A percentile compares a stretch with the other conserved stretches of the same genome.
These are phyloP conservation scores for Phaenicophaeus curvirostris DNA, from an alignment of 2,797 vertebrate genomes.

Conservation along the genomic window DNA sequence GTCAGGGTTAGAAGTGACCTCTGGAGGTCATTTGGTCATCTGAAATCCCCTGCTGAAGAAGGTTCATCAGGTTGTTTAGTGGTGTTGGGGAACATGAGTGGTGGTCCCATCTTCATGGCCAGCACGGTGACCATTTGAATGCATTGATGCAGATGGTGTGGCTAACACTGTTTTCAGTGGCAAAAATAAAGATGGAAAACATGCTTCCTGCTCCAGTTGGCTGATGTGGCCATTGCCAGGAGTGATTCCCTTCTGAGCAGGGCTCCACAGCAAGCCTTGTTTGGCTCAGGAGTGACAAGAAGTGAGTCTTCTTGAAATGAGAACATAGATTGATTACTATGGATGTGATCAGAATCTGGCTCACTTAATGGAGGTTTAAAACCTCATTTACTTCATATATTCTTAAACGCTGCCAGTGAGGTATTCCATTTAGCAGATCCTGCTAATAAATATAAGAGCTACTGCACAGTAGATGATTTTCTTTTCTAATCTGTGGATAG, in stretches of 20 bases:
- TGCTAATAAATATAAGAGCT: neutral
- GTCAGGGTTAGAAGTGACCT: no score
- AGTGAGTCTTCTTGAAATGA: neutral
- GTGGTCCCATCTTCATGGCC: neutral
- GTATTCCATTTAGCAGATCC: neutral
- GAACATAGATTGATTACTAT: neutral
- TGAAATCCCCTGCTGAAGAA: no score
- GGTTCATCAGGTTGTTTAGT: neutral
- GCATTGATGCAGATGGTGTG: neutral
- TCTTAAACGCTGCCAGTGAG: neutral
- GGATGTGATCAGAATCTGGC: neutral
- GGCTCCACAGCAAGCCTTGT: accelerated
- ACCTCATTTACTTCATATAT: neutral
- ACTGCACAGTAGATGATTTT: neutral
- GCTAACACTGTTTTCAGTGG: neutral
- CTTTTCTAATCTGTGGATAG: neutral
- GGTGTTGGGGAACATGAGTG: neutral
- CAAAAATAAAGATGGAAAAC: neutral
- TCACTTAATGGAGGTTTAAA: neutral
- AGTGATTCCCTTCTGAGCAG: neutral
- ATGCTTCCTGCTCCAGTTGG: neutral
- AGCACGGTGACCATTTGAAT: neutral
- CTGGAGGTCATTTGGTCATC: no score
- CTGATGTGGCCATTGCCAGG: neutral
- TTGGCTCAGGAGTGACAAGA: neutral